Conservation (phyloP, 2,888 invertebrate species). For the Diaprepes abbreviatus region DNA sequence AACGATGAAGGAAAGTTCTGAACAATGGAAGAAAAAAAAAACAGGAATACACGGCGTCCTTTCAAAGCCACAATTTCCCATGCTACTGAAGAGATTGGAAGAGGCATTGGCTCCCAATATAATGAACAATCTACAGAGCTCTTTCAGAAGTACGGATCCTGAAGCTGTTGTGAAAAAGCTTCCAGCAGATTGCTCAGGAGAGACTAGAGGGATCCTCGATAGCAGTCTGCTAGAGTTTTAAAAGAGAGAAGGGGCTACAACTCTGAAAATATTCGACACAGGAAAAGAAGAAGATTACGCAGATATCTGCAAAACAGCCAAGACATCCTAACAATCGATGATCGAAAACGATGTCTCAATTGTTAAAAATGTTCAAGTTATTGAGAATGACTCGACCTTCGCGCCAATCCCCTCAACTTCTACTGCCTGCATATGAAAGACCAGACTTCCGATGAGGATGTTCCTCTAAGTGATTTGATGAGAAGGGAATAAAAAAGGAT, state of each 20-base stretch:
- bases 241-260: neutral
- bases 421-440: too few relatives aligned
- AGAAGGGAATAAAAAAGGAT: too few relatives aligned
- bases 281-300: too few relatives aligned
- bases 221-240: slow-evolving; percentile 7
- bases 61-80: neutral
- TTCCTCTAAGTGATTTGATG: too few relatives aligned
- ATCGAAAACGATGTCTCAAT: too few relatives aligned
- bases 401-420: too few relatives aligned
- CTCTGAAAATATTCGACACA: too few relatives aligned
- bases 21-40: neutral
- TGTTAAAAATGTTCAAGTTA: too few relatives aligned
- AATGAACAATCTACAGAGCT: slow-evolving; percentile 7
- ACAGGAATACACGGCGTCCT: neutral
- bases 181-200: slow-evolving; percentile 1
- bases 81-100: neutral
- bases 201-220: neutral
- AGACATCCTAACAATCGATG: too few relatives aligned
- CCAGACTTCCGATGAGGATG: too few relatives aligned
- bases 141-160: neutral
- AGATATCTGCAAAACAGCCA: too few relatives aligned
- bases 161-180: slow-evolving; percentile 1
- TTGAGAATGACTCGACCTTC: too few relatives aligned
- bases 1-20: slow-evolving; percentile 5
- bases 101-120: slow-evolving; percentile 6